Base-by-base conservation (phyloP, 53 echinoderm and acorn worm genomes). In the Henricia sp. region DNA sequence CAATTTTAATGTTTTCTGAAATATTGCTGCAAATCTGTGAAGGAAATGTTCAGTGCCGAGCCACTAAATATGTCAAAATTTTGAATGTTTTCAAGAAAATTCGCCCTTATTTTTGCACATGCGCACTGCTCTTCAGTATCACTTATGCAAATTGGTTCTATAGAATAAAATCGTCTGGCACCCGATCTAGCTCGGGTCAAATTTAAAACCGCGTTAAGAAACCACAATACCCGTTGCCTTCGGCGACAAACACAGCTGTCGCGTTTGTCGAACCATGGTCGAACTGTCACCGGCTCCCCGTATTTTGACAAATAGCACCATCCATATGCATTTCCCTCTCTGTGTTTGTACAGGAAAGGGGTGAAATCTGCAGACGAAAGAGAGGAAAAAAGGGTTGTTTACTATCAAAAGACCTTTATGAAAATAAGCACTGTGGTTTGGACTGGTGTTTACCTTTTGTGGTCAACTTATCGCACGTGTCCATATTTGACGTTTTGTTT, bases 391-490 rank as follows among this genome's bases (percentile, higher is more conserved):
- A 4, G 29, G 29, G 62, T n/a, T 60, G 62, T 60, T 60, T 60
- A 60, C 62, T 60, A 33, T 25, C 62, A 13, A 60, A 60, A 14
- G 44, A 13, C 13, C 6, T 13, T 44, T 44, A 13, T 44, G 6
- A 60, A 60, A 60, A 60, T 60, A 60, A 60, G 62, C 62, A 30
- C 11, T 60, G 62, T 60, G 62, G 32, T 60, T 60, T 60, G n/a
- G n/a, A n/a, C n/a, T n/a, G 12, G 62, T 60, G 62, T 23, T 2
- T 1, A 33, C 62, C 14, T 28, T 60, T 23, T 29, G 30, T 29
- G 62, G 30, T 60, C 33, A 32, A 13, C 2, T 16, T 32, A 60
- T 16, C 29, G 58, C 58, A 58, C 29, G 58, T 19, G 28, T n/a
- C n/a, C n/a, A n/a, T n/a, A n/a, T n/a, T n/a, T n/a, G n/a, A n/a